Base-by-base conservation (phyloP, 2,888 invertebrate genomes). In the Prionchulus punctatus region DNA sequence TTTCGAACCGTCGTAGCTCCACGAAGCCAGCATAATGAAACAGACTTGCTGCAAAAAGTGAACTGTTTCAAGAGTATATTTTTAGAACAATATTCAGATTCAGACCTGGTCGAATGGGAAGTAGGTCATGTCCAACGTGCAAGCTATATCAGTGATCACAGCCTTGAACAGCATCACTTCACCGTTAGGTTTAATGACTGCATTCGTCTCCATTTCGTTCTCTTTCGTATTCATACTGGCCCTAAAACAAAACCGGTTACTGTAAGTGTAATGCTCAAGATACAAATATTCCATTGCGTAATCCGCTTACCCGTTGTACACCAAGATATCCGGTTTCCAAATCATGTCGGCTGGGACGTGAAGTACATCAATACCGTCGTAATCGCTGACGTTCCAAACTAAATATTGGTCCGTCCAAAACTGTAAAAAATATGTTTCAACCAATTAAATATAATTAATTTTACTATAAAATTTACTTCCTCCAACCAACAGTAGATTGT, bases 161-260 rank as follows among this genome's bases (percentile, higher is more conserved):
- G 68, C 67, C 30, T 65, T 55, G 54, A 66, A 67, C 1, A 67
- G 56, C 1, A 65, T 64, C 45, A 68, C 64, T 47, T 62, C 61
- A 3, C 68, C 68, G 42, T 62, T 66, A 50, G 63, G 59, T 55
- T 63, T 62, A 4, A 68, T 61, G 31, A 66, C 60, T 1, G 65
- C 69, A 56, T 68, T 68, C 25, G 68, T 68, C 57, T 64, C 62
- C 63, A 68, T 57, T 47, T 68, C 66, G 51, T 68, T 68, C 56
- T 67, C 68, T 43, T 64, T 62, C 21, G 68, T 64, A 59, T 68
- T 68, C 68, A 68, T 68, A 57, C 68, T 65, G 18, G 68, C 68
- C 52, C 67, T 67, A 54, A 49, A 65, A 60, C 25, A 49, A 53
- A 31, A 7, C 12, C 36, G n/a, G n/a, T n/a, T n/a, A 7, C 36